A percentile compares a stretch with the other conserved stretches of the same genome.
These are phyloP conservation scores for Conomelus anceps DNA, from an alignment of 2,888 invertebrate genomes.

Conservation along the genomic window DNA sequence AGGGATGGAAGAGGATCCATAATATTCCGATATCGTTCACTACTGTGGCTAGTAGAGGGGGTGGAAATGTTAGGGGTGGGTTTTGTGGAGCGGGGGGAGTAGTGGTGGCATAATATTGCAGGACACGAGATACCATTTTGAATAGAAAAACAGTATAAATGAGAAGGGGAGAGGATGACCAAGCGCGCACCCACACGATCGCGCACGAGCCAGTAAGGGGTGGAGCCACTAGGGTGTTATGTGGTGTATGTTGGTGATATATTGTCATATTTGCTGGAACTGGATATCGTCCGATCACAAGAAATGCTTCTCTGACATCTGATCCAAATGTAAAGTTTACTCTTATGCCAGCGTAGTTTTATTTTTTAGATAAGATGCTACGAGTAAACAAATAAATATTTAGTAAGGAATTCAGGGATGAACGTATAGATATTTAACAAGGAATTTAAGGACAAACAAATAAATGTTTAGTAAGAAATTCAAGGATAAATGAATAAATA, in stretches of 20 bases:
- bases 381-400: too few relatives aligned
- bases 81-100: too few relatives aligned
- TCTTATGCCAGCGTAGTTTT: too few relatives aligned
- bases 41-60: not conserved
- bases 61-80: too few relatives aligned
- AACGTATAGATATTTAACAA: too few relatives aligned
- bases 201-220: not conserved
- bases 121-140: not conserved
- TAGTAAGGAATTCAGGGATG: too few relatives aligned
- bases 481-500: too few relatives aligned
- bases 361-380: too few relatives aligned
- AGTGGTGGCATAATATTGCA: not conserved
- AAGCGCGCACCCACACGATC: not conserved
- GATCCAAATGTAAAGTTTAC: not conserved
- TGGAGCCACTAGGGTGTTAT: not conserved
- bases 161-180: not conserved
- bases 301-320: not conserved
- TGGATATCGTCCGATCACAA: not conserved
- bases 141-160: not conserved
- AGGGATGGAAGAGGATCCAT: not conserved
- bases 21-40: not conserved
- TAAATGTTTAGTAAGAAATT: too few relatives aligned
- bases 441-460: too few relatives aligned
- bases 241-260: not conserved
- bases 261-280: not conserved